Conservation (phyloP, 2,888 invertebrate genomes). For the Bugulina stolonifera region DNA sequence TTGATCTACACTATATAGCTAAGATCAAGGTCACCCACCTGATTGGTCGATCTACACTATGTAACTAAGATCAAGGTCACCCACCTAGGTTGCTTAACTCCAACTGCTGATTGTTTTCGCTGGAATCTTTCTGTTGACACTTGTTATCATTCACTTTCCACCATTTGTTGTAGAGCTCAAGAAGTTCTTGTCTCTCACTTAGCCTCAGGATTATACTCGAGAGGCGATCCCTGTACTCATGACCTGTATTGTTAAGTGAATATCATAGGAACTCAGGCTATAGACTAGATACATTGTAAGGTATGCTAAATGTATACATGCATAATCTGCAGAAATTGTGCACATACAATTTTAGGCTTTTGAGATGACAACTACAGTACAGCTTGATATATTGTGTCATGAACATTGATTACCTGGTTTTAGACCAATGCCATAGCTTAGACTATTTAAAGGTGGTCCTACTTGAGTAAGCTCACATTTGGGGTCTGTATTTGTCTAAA, state of each 20-base stretch:
- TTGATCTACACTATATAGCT: no score
- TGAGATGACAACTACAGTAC: no score
- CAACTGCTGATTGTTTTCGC: conserved; percentile 68
- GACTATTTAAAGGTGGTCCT: conserved; percentile 78
- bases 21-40: no score
- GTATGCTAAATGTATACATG: no score
- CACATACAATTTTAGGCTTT: no score
- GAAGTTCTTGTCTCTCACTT: conserved; percentile 75
- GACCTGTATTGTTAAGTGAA: background rate
- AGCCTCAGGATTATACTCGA: conserved; percentile 88
- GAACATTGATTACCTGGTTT: conserved; percentile 83
- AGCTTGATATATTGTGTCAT: no score
- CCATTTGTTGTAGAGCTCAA: conserved; percentile 83
- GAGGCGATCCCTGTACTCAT: conserved; percentile 70
- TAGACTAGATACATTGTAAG: no score
- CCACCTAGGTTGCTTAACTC: conserved; percentile 8
- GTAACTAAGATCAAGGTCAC: background rate
- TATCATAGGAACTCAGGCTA: no score
- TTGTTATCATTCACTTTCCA: conserved; percentile 72
- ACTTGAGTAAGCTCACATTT: conserved; percentile 97
- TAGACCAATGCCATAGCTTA: conserved; percentile 93
- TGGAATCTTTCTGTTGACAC: conserved; percentile 36
- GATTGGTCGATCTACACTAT: no score
- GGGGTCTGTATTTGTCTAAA: conserved; percentile 52
- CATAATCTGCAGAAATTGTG: no score